Conservation (phyloP, 2,113 vertebrate genomes). For the Pseudolaguvia tuberculata region DNA sequence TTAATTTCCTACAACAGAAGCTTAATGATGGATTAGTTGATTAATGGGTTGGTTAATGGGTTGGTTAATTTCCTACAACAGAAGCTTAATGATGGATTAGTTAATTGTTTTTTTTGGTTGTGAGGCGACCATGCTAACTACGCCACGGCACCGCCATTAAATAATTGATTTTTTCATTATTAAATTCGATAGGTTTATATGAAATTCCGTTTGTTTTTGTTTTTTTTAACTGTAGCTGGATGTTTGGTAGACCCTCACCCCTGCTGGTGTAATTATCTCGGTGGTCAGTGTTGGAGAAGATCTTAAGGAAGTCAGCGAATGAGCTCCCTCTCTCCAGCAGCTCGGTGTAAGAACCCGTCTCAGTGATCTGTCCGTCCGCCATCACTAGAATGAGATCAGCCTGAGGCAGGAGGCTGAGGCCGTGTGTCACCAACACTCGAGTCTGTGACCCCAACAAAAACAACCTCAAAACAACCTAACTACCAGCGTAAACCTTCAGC, state of each 20-base stretch:
- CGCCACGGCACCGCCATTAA: too few relatives aligned
- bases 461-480: neutral
- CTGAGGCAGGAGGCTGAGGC: constrained; percentile 75
- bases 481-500: too few relatives aligned
- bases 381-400: constrained; percentile 78
- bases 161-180: too few relatives aligned
- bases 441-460: constrained; percentile 62
- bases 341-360: constrained; percentile 79
- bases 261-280: constrained; percentile 41
- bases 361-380: constrained; percentile 77
- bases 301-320: constrained; percentile 70
- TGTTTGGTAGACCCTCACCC: constrained; percentile 32
- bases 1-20: too few relatives aligned
- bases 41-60: too few relatives aligned
- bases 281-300: constrained; percentile 50
- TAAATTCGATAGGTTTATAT: too few relatives aligned
- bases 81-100: too few relatives aligned
- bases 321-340: constrained; percentile 72
- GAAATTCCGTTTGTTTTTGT: neutral
- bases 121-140: too few relatives aligned
- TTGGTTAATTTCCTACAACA: too few relatives aligned
- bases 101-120: too few relatives aligned
- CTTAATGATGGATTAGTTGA: too few relatives aligned
- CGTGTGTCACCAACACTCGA: constrained; percentile 77
- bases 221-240: neutral